phyloP scores from a whole-genome alignment of 2,797 vertebrate genomes.

The Lepus oiostolus region DNA sequence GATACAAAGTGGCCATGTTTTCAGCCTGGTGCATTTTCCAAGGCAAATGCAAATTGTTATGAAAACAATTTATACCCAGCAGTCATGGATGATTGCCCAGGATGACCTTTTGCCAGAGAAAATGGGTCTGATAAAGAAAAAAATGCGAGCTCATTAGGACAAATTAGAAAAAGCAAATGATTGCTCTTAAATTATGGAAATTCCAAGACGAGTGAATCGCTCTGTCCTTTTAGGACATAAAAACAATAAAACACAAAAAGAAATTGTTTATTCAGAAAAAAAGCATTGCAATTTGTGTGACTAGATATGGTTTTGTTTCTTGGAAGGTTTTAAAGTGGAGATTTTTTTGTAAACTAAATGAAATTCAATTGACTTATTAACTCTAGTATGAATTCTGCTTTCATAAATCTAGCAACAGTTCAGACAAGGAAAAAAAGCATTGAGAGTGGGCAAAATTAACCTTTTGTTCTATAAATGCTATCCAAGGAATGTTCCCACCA shows the following conservation, averaged over 20 bases:
- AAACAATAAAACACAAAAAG: slow-evolving; percentile 81
- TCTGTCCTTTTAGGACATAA: slow-evolving; percentile 78
- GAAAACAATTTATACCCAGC: slow-evolving; percentile 84
- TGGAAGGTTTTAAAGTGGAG: slow-evolving; percentile 68
- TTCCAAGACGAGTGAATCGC: slow-evolving; percentile 66
- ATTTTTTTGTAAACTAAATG: slow-evolving; percentile 76
- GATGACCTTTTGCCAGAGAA: slow-evolving; percentile 84
- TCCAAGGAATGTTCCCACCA: slow-evolving; percentile 18
- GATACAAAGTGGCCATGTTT: slow-evolving; percentile 80
- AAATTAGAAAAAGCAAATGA: slow-evolving; percentile 85
- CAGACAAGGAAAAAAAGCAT: slow-evolving; percentile 1
- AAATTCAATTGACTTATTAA: slow-evolving; percentile 84
- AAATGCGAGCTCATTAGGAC: slow-evolving; percentile 82
- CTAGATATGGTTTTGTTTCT: slow-evolving; percentile 68
- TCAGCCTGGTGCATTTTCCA: slow-evolving; percentile 70
- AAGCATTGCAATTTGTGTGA: slow-evolving; percentile 70
- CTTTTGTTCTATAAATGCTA: slow-evolving; percentile 51
- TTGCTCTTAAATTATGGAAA: slow-evolving; percentile 84
- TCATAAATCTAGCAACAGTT: slow-evolving; percentile 69
- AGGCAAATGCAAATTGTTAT: slow-evolving; percentile 84
- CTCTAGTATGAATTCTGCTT: slow-evolving; percentile 68
- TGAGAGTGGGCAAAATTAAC: slow-evolving; percentile 55
- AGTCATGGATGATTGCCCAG: slow-evolving; percentile 82
- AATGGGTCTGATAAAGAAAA: slow-evolving; percentile 82
- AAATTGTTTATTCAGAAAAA: slow-evolving; percentile 76